Evolutionary conservation across 2,888 invertebrate genomes (phyloP), one percentile per base, ranked within the genome.

Genomic region (Daptonema setosum): DNA sequence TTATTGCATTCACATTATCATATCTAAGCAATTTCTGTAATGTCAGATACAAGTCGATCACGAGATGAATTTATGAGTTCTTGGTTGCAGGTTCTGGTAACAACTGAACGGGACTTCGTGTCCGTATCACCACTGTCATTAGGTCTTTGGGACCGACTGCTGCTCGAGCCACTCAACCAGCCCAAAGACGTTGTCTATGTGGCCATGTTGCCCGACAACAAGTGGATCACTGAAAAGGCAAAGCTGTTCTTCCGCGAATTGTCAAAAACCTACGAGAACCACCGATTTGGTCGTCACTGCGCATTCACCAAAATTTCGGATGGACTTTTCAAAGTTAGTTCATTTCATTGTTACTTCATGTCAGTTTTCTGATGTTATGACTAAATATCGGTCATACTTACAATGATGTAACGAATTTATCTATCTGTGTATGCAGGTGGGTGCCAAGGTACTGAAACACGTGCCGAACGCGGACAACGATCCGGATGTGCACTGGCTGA

Each of bases 141-240:
- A 52, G 64, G 66, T 52, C 70, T 68, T 61, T 74, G 77, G 77
- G 95, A 97, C 72, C 83, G 87, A 67, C 78, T 95, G n/a, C 76
- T 86, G n/a, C 75, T 97, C 17, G 93, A 95, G 71, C 97, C 97
- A 0, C 91, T 88, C 72, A 84, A 90, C n/a, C 85, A 86, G 69
- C 80, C 87, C 3, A 78, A 93, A 35, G 93, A 97, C 71, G 81
- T 97, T 1, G 87, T 86, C 28, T 99, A 95, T 71, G 79, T 93
- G 45, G 87, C 93, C 8, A 80, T 97, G 0, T 83, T 88, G 35
- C 91, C 95, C 0, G 93, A 95, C 68, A 85, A 82, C 68, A 85
- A 87, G 57, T 82, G 81, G 61, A 78, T 90, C 43, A 74, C 84
- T 54, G 80, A 79, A 48, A 81, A 82, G 66, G 81, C 87, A 2